Percentiles rank a stretch among this genome's conserved stretches.
Evolutionary conservation across 2,113 vertebrate species (phyloP).

Genomic region (Lamprotornis superbus): DNA sequence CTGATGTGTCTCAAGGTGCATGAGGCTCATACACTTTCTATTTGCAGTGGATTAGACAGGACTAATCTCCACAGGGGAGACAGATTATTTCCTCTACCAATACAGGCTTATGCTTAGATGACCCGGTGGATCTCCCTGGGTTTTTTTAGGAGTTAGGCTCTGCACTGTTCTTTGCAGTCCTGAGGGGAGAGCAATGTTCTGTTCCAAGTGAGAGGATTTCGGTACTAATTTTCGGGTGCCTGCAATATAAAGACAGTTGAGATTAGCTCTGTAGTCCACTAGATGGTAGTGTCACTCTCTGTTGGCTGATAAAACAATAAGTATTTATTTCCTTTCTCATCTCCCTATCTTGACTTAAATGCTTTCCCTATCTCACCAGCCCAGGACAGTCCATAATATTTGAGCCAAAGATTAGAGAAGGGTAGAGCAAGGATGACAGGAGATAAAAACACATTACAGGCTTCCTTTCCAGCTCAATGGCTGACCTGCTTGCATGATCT

Average conservation of each 20-base stretch:
- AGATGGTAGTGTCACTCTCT: conserved; percentile 51
- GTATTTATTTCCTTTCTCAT: not conserved
- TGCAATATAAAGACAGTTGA: not conserved
- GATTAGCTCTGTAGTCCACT: conserved; percentile 24
- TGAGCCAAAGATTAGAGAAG: not conserved
- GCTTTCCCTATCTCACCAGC: not conserved
- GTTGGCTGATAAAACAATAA: not conserved
- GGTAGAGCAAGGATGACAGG: not conserved
- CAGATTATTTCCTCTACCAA: not conserved
- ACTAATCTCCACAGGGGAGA: not conserved
- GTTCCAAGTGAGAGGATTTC: not conserved
- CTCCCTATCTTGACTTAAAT: not conserved
- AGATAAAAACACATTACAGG: not conserved
- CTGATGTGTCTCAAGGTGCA: not conserved
- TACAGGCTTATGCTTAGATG: not conserved
- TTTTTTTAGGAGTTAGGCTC: not conserved
- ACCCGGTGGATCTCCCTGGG: not conserved
- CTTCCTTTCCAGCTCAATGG: not conserved
- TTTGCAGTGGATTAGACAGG: not conserved
- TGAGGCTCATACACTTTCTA: not conserved
- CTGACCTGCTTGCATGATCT: not conserved
- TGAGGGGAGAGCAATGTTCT: not conserved
- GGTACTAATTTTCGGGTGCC: not conserved
- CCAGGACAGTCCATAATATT: not conserved
- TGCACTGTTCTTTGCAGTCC: not conserved